Conservation (phyloP, 2,888 invertebrate species). For the Drosophila aldrichi region DNA sequence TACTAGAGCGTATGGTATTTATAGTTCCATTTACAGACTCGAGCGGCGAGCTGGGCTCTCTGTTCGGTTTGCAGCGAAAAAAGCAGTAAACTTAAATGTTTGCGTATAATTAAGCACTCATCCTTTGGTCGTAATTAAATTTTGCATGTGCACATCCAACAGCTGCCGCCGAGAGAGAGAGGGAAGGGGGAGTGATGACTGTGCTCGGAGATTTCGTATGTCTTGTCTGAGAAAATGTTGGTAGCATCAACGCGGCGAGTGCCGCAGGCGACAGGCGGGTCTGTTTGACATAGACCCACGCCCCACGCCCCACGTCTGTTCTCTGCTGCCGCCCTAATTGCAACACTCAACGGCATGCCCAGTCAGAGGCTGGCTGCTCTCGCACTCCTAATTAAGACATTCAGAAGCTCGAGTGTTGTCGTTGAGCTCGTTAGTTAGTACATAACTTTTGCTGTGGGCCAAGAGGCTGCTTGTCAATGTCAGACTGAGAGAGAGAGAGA, state of each 20-base stretch:
- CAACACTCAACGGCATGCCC: slow-evolving; percentile 65
- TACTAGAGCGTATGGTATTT: slow-evolving; percentile 10
- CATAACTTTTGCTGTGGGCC: slow-evolving; percentile 76
- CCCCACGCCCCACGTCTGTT: slow-evolving; percentile 22
- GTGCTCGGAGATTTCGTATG: background rate
- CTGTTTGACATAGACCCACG: slow-evolving; percentile 47
- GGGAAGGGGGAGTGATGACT: too few species aligned
- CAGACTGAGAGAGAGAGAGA: slow-evolving; percentile 28
- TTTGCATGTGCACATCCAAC: slow-evolving; percentile 84
- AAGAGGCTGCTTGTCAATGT: slow-evolving; percentile 65
- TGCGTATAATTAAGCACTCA: slow-evolving; percentile 85
- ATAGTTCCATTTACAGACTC: slow-evolving; percentile 21
- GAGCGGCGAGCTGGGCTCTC: slow-evolving; percentile 5
- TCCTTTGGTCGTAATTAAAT: slow-evolving; percentile 85
- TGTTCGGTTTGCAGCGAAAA: slow-evolving; percentile 55
- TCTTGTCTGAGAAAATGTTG: slow-evolving; percentile 44
- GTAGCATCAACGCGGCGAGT: slow-evolving; percentile 24
- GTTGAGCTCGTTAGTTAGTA: slow-evolving; percentile 81
- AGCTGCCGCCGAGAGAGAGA: slow-evolving; percentile 40
- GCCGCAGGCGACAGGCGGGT: slow-evolving; percentile 41
- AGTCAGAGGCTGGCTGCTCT: slow-evolving; percentile 48
- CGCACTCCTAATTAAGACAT: slow-evolving; percentile 77
- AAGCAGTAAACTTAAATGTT: slow-evolving; percentile 84
- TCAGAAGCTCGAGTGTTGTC: slow-evolving; percentile 76
- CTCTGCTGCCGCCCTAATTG: slow-evolving; percentile 68